Base-by-base conservation (phyloP, 1,140 invertebrate species). In the Drosophila biarmipes region DNA sequence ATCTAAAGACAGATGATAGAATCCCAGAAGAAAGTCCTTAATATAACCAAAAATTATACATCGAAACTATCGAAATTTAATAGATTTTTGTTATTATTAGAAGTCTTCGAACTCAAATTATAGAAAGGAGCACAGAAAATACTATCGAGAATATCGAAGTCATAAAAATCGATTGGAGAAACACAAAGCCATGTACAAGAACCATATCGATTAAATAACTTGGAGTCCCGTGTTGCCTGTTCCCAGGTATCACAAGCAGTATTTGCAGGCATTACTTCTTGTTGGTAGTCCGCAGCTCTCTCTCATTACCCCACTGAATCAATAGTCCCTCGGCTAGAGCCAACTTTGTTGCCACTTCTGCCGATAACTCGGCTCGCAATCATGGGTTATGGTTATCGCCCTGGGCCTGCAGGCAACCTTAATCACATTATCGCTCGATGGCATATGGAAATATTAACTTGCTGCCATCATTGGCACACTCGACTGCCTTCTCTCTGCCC, bases 371-470 rank as follows among this genome's bases (percentile, higher is more conserved):
- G 35, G 27, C 19, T 55, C 34, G 35, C 52, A 51, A 42, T 24
- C 71, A 19, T 17, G 31, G 29, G 45, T 42, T 67, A 67, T 66
- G 59, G 63, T 64, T 63, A 43, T 73, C 43, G 31, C 43, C 43
- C 49, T 37, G 34, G 37, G 42, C 53, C 40, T 58, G 46, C 46
- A 55, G 54, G 48, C 68, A 56, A 72, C 52, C 45, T 66, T 75
- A 75, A 75, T 75, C 72, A 74, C 72, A 75, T 75, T 75, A 75
- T 75, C 72, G 61, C 58, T 45, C 15, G 38, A 27, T 75, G 61
- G 72, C 72, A 75, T 75, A 75, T 75, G 72, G 72, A 75, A 75
- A 75, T 75, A 74, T 75, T 75, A 75, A 75, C 72, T 75, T 75
- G 57, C 71, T 74, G 51, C 69, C 69, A 64, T 73, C 71, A 43